A percentile compares a stretch with the other conserved stretches of the same genome.
These are phyloP conservation scores for Scaptomyza graminum DNA, from an alignment of 1,140 invertebrate genomes.

Conservation along the genomic window DNA sequence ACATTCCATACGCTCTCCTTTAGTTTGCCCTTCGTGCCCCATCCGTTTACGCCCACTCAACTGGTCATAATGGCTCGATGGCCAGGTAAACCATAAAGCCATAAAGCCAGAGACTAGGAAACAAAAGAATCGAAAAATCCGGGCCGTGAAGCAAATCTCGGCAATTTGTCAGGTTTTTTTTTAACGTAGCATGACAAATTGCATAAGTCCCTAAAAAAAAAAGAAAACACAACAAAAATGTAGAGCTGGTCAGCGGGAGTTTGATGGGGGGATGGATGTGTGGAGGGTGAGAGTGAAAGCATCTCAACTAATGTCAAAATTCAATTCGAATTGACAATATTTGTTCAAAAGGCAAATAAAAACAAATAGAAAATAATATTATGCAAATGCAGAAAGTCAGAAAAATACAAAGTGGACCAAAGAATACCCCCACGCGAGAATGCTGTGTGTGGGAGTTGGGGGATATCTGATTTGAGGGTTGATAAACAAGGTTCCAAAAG, in stretches of 20 bases:
- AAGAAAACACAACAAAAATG: background rate
- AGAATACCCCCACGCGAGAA: background rate
- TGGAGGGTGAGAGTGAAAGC: background rate
- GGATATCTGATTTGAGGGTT: conserved; percentile 1
- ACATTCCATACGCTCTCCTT: background rate
- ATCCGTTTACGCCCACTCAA: background rate
- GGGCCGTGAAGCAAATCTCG: conserved; percentile 52
- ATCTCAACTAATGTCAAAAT: conserved; percentile 71
- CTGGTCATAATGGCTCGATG: conserved; percentile 33
- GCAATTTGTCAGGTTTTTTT: conserved; percentile 62
- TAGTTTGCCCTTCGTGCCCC: background rate
- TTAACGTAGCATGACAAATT: conserved; percentile 57
- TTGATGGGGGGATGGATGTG: no score
- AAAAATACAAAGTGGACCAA: conserved; percentile 13
- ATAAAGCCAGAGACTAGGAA: conserved; percentile 10
- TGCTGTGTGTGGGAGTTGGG: conserved; percentile 3
- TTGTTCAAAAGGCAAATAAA: conserved; percentile 56
- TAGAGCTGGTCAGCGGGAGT: no score
- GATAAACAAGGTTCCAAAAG: background rate
- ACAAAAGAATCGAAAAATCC: conserved; percentile 17
- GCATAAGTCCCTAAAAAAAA: conserved; percentile 9
- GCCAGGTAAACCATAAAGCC: conserved; percentile 51
- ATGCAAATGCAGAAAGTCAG: conserved; percentile 60
- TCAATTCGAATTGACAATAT: conserved; percentile 68
- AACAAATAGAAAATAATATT: conserved; percentile 70